Base-by-base conservation (phyloP, 2,797 vertebrate genomes). In the Melanotaenia trifasciata region DNA sequence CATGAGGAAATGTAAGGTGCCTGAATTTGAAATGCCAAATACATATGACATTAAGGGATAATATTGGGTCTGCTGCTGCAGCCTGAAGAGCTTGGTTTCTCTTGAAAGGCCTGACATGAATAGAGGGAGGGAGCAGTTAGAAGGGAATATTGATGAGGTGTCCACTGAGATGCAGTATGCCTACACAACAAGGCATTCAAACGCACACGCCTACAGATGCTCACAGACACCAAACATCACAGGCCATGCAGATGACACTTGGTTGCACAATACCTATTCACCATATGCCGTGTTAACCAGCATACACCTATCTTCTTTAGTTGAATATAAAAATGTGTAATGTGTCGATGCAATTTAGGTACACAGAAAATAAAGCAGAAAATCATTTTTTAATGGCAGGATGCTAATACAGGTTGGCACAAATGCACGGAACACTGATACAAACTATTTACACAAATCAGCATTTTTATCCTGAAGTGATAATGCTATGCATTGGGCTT, bases 71-170 rank as follows among this genome's bases (percentile, higher is more conserved):
- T 73, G 81, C 77, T 58, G 59, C 67, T 61, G 60, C 51, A 74
- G 62, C 78, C 78, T 33, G 13, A 79, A 76, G 79, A 79, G 75
- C 78, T 85, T 58, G 9, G 76, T 70, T 58, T 81, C 32, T 63
- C 74, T 75, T 79, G 73, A 88, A 79, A 87, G 75, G 79, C 76
- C 78, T 83, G 86, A 83, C 80, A 86, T 63, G 80, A 87, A 78
- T 43, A 64, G 72, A 81, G 78, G 79, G 83, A 38, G 72, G 58
- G 61, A 59, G 75, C 53, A 80, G 78, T 84, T 78, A 64, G 80
- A 75, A 79, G 67, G 54, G 89, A 90, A 91, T 91, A 90, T 87
- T 90, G 83, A 92, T 90, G 88, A 92, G 84, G 73, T 58, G 5
- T 81, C 84, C 69, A 89, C 84, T 90, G 79, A 86, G 84, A 86